Evolutionary conservation across 2,888 invertebrate genomes (phyloP).

Genomic region (Diarsia rubi): DNA sequence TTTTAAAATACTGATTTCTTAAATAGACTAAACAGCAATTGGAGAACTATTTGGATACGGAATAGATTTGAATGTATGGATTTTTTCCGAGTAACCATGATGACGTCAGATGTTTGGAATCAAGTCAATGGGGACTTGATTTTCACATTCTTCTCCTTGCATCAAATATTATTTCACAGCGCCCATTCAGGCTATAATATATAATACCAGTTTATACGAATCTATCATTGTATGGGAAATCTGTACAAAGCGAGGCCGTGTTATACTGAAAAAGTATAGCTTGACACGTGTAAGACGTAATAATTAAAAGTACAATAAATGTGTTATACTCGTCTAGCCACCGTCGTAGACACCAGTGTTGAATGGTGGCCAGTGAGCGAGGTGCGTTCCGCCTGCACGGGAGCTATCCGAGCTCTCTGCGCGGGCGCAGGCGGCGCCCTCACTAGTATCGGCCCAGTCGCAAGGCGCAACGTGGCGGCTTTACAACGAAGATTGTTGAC

Average conservation of each 20-base stretch:
- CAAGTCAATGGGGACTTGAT: neutral
- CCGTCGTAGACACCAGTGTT: constrained; percentile 74
- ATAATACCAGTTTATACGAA: no score
- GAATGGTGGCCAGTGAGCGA: constrained; percentile 88
- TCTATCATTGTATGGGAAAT: no score
- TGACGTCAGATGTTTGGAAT: neutral
- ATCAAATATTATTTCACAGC: neutral
- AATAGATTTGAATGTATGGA: neutral
- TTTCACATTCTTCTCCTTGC: neutral
- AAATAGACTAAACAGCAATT: neutral
- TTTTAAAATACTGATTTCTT: no score
- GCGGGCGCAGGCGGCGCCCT: constrained; percentile 73
- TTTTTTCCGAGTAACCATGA: neutral
- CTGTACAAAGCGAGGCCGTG: no score
- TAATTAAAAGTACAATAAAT: neutral
- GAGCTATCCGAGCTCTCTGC: constrained; percentile 80
- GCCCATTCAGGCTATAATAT: no score
- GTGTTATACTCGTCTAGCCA: neutral
- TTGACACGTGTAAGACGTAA: neutral
- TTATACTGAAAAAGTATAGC: no score
- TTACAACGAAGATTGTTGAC: constrained; percentile 84
- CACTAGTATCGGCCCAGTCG: constrained; percentile 70
- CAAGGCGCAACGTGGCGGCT: constrained; percentile 84
- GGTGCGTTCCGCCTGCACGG: constrained; percentile 82
- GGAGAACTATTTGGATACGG: neutral